Conservation (phyloP, 2,797 vertebrate genomes). For the Okamejei kenojei region DNA sequence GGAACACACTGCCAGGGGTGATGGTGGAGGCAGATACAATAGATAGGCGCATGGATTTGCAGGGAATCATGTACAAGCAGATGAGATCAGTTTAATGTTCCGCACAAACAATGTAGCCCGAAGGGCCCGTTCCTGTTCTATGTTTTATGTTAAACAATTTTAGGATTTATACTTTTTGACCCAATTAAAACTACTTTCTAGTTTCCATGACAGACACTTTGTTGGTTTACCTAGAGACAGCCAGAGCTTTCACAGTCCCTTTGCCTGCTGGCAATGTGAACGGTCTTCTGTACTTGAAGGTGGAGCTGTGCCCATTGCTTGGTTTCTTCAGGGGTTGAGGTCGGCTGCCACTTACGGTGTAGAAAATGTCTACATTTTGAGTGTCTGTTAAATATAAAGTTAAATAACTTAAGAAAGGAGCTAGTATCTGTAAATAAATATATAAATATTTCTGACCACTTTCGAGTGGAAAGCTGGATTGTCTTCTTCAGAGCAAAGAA, state of each 20-base stretch:
- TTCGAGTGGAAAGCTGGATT: neutral
- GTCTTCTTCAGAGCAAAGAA: neutral
- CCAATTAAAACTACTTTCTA: neutral
- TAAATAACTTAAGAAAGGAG: neutral
- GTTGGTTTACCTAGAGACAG: constrained; percentile 67
- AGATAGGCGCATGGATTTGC: too few species aligned
- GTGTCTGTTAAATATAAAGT: constrained; percentile 62
- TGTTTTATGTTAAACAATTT: neutral
- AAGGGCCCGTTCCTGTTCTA: neutral
- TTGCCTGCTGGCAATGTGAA: constrained; percentile 73
- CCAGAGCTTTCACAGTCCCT: constrained; percentile 72
- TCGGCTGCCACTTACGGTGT: constrained; percentile 79
- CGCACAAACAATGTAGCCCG: too few species aligned
- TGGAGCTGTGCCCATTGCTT: constrained; percentile 55
- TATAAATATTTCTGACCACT: neutral
- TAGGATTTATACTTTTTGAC: neutral
- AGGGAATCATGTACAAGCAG: too few species aligned
- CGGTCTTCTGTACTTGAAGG: constrained; percentile 67
- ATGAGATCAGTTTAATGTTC: too few species aligned
- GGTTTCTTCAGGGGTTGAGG: constrained; percentile 59
- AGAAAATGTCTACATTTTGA: constrained; percentile 69
- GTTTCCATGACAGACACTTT: neutral
- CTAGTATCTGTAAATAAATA: neutral
- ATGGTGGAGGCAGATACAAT: too few species aligned
- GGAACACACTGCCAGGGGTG: too few species aligned